Evolutionary conservation across 2,888 invertebrate species (phyloP), one percentile per base, ranked within the genome.

Genomic region (Andricus quercusramuli): DNA sequence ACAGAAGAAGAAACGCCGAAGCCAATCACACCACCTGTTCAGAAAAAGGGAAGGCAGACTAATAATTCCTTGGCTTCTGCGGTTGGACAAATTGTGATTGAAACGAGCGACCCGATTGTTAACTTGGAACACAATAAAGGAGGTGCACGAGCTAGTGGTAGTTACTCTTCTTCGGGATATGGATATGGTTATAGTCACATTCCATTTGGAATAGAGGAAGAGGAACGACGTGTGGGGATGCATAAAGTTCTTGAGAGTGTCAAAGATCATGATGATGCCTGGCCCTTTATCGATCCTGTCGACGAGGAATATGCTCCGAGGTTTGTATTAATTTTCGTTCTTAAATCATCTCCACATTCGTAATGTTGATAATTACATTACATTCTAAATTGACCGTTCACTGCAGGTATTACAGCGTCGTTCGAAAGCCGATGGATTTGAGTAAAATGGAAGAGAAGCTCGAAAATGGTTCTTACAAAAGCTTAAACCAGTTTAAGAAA

Each of bases 261-360:
- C 62, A 97, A 97, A 89, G 96, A 96, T 88, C 98, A 98, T 91
- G 96, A 97, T 80, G 98, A 98, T 91, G 97, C 98, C 0, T 98
- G 98, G 98, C 98, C 98, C 0, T 98, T 99, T 93, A 95, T 97
- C 91, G 97, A 98, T 90, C 97, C 98, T 0, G 98, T 98, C 1
- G 97, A 98, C 89, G 98, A 98, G 91, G 97, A 97, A 90, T 97
- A 97, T 91, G 98, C 98, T 0, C 98, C 98, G 0, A 96, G 97
- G 92, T 97, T 88, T 47, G 22, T 77, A 70, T 78, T 29, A 64
- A 70, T 74, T 17, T 32, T 78, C 51, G n/a, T 32, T 47, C 5
- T 20, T 22, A 62, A 70, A 25, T 65, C 17, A 29, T 59, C 64
- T 68, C 15, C 22, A 44, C 25, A 44, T 44, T 41, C 13, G 11